Conservation (phyloP, 2,797 vertebrate species). For the Columba guinea region DNA sequence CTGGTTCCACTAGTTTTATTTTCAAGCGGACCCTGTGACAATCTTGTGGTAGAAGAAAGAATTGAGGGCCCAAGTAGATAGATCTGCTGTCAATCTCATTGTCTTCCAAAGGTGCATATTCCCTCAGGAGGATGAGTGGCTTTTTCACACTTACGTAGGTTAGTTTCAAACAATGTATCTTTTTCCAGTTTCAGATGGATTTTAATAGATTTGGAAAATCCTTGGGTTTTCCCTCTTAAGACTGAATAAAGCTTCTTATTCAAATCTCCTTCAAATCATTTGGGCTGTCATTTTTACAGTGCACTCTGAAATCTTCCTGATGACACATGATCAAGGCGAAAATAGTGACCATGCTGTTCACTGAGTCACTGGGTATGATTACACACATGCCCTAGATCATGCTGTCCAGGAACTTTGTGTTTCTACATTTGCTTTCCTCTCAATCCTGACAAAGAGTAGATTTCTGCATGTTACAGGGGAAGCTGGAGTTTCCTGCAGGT, state of each 20-base stretch:
- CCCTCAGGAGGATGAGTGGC: background rate
- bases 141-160: background rate
- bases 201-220: background rate
- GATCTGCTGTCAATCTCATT: background rate
- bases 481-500: background rate
- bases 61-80: background rate
- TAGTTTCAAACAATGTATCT: background rate
- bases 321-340: background rate
- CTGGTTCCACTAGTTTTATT: background rate
- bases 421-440: background rate
- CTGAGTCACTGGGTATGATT: background rate
- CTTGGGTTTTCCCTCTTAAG: background rate
- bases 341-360: background rate
- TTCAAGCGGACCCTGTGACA: background rate
- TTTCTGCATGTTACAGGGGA: background rate
- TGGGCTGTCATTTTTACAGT: background rate
- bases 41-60: background rate
- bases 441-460: background rate
- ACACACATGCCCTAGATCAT: background rate
- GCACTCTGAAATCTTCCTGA: background rate
- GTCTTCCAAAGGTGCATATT: background rate
- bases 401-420: background rate
- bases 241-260: slow-evolving; percentile 19
- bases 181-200: background rate
- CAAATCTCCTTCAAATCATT: background rate